Conservation (phyloP, 2,888 invertebrate genomes). For the Spilosoma lubricipeda region DNA sequence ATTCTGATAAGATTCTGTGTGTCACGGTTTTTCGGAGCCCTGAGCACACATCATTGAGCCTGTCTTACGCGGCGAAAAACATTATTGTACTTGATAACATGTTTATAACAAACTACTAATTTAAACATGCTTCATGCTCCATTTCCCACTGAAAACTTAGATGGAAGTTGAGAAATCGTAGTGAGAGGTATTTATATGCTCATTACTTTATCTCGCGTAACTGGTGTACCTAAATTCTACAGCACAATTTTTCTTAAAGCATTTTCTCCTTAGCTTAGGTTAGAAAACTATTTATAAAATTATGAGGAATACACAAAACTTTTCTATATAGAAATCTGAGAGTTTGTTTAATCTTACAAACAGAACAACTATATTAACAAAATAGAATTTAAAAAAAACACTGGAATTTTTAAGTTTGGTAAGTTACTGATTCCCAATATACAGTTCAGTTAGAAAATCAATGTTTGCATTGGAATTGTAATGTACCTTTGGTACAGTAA, state of each 20-base stretch:
- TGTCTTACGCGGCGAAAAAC: constrained; percentile 19
- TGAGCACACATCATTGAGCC: constrained; percentile 36
- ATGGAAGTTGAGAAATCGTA: constrained; percentile 65
- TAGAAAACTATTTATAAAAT: constrained; percentile 31
- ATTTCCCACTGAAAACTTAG: constrained; percentile 68
- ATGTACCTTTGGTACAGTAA: too few species aligned
- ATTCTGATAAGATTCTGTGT: constrained; percentile 77
- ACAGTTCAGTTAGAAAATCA: not conserved
- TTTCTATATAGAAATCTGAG: not conserved
- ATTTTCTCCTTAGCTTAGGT: constrained; percentile 12
- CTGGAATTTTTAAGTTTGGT: too few species aligned
- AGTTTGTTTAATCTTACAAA: not conserved
- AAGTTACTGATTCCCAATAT: not conserved
- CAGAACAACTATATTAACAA: not conserved
- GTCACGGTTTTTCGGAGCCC: constrained; percentile 45
- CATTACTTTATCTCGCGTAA: constrained; percentile 48
- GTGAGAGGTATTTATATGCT: constrained; percentile 66
- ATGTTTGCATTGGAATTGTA: too few species aligned
- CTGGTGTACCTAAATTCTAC: constrained; percentile 46
- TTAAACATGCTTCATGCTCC: constrained; percentile 66
- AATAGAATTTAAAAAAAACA: too few species aligned
- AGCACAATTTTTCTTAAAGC: constrained; percentile 23
- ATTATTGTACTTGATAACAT: constrained; percentile 22
- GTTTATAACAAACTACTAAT: constrained; percentile 42
- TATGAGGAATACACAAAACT: constrained; percentile 3